phyloP scores from a whole-genome alignment of 2,113 vertebrate genomes.

The Pygoscelis antarcticus region DNA sequence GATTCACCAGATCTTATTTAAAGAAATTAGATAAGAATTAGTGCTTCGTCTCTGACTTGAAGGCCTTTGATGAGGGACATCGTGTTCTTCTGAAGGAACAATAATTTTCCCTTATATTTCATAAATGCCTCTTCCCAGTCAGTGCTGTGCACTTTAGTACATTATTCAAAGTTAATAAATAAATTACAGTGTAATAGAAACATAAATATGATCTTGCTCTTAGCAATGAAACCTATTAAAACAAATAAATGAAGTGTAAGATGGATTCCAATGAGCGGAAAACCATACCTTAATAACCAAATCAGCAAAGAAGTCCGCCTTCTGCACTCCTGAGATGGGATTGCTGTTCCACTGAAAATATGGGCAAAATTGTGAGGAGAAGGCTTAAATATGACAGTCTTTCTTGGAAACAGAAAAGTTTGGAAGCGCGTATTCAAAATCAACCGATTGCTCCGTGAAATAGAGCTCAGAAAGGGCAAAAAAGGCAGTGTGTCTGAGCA shows the following conservation, averaged over 20 bases:
- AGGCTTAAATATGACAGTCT: neutral
- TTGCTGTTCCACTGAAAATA: neutral
- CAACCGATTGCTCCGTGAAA: neutral
- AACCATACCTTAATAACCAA: neutral
- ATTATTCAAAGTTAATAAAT: slow-evolving; percentile 35
- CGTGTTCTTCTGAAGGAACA: slow-evolving; percentile 1
- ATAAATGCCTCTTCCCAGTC: neutral
- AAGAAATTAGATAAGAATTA: neutral
- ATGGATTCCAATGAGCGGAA: neutral
- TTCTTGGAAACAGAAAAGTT: neutral
- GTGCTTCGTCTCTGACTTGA: neutral
- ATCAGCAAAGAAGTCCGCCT: neutral
- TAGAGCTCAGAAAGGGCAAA: neutral
- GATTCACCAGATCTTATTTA: neutral
- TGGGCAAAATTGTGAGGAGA: neutral
- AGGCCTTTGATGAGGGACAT: neutral
- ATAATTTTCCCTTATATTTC: neutral
- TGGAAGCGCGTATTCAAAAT: accelerated
- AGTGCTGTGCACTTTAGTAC: neutral
- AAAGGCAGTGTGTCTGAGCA: neutral
- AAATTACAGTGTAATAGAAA: slow-evolving; percentile 12
- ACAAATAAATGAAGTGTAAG: neutral
- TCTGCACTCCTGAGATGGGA: neutral
- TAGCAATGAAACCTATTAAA: neutral
- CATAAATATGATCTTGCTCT: neutral